phyloP scores from a whole-genome alignment of 2,113 vertebrate species.

The Rhipidura dahli region DNA sequence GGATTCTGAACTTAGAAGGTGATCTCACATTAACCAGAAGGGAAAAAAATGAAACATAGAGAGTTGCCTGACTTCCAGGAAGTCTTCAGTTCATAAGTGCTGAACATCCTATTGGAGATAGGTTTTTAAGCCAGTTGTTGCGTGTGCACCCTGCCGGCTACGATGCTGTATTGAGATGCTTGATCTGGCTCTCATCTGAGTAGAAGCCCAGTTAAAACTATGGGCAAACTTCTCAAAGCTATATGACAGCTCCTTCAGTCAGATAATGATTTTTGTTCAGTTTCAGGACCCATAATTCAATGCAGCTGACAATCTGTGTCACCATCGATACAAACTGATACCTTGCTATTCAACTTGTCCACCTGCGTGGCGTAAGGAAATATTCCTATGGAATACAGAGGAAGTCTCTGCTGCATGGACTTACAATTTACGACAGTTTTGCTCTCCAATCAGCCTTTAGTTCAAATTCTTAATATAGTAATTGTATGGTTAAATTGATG shows the following conservation, averaged over 20 bases:
- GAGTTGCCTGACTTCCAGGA: neutral
- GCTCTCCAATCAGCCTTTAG: neutral
- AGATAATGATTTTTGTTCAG: neutral
- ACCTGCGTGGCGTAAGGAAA: rapidly evolving
- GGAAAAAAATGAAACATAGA: neutral
- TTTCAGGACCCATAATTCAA: neutral
- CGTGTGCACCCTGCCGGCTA: neutral
- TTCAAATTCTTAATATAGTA: neutral
- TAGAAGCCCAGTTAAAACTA: neutral
- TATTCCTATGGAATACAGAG: neutral
- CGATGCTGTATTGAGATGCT: neutral
- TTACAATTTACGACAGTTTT: neutral
- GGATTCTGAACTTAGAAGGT: neutral
- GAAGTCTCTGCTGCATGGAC: neutral
- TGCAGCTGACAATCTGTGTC: neutral
- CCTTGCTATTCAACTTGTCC: neutral
- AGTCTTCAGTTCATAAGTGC: neutral
- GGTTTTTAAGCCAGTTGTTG: neutral
- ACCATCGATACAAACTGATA: neutral
- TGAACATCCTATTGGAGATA: neutral
- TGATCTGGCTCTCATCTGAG: neutral
- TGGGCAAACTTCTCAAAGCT: neutral
- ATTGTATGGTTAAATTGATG: neutral
- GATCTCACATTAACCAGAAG: neutral
- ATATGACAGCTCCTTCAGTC: neutral